Evolutionary conservation across 2,888 invertebrate species (phyloP).

Genomic region (Sepiola atlantica): DNA sequence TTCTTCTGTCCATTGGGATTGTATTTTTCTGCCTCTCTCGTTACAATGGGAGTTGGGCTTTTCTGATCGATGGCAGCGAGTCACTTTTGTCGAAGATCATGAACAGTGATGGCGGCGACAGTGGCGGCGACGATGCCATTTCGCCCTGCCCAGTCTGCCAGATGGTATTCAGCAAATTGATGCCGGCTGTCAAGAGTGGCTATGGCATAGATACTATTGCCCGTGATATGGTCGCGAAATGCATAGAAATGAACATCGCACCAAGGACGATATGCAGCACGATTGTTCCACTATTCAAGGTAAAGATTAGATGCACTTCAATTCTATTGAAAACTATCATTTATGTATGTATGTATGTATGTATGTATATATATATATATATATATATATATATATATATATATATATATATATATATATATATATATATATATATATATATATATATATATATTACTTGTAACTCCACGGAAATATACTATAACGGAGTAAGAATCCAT

Average conservation of each 20-base stretch:
- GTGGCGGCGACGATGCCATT: neutral
- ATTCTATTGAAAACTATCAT: too few relatives aligned
- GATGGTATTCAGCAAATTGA: neutral
- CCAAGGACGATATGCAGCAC: neutral
- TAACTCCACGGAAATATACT: too few relatives aligned
- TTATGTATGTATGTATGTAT: too few relatives aligned
- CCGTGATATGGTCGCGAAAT: neutral
- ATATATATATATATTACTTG: too few relatives aligned
- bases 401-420: too few relatives aligned
- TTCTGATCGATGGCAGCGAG: neutral
- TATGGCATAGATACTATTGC: neutral
- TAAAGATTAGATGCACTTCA: neutral
- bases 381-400: too few relatives aligned
- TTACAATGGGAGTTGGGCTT: neutral
- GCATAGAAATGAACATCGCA: neutral
- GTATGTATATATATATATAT: too few relatives aligned
- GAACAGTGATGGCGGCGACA: neutral
- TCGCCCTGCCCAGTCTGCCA: neutral
- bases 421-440: too few relatives aligned
- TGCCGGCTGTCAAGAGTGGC: neutral
- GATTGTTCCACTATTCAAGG: neutral
- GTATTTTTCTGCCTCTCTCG: neutral
- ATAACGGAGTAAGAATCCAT: too few relatives aligned
- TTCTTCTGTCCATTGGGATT: neutral
- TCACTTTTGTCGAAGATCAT: neutral